Percentiles rank a stretch among this genome's conserved stretches.
phyloP scores from a whole-genome alignment of 2,113 vertebrate species.

The Phycodurus eques region DNA sequence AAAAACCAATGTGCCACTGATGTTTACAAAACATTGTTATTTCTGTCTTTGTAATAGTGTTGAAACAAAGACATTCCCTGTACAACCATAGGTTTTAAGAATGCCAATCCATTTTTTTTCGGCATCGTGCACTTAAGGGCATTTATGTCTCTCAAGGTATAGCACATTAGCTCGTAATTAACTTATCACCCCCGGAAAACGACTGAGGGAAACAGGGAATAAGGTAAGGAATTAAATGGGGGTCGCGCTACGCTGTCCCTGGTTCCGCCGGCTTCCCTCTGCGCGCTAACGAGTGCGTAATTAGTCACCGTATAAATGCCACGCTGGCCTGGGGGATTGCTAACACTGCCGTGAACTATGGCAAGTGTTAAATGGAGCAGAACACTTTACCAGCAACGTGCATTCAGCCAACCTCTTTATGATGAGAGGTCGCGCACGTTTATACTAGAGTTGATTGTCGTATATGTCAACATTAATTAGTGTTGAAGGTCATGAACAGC shows the following conservation, averaged over 20 bases:
- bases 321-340: neutral
- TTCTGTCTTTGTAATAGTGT: too few species aligned
- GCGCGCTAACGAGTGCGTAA: neutral
- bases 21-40: too few species aligned
- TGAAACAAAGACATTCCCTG: neutral
- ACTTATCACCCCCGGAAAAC: neutral
- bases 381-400: neutral
- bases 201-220: neutral
- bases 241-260: neutral
- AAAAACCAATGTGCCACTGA: too few species aligned
- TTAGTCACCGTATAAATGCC: conserved; percentile 1
- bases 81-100: neutral
- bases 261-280: neutral
- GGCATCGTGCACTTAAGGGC: neutral
- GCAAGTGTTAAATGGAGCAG: neutral
- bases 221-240: neutral
- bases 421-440: neutral
- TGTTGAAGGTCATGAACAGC: neutral
- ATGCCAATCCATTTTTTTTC: neutral
- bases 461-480: neutral
- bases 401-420: neutral
- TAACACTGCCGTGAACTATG: neutral
- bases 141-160: neutral
- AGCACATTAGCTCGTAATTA: neutral
- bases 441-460: too few species aligned